Percentiles rank a stretch among this genome's conserved stretches.
Evolutionary conservation across 2,113 vertebrate species (phyloP).

Genomic region (Callithrix jacchus): DNA sequence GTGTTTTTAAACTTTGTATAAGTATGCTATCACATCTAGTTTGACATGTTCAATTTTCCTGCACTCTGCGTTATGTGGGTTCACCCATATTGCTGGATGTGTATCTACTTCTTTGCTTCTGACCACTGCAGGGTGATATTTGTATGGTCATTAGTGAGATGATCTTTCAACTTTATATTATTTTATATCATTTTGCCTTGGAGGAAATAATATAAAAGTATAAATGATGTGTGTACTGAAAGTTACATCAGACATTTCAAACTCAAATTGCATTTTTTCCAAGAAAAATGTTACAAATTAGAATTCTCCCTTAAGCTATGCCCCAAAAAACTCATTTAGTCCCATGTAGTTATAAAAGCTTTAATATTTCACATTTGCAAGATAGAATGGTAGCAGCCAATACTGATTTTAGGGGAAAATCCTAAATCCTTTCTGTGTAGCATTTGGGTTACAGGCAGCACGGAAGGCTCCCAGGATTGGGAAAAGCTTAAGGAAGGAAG

Average conservation of each 20-base stretch:
- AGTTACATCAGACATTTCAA: background rate
- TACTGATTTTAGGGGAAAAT: background rate
- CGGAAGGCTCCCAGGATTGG: background rate
- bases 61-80: background rate
- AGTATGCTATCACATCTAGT: background rate
- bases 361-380: background rate
- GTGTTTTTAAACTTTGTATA: background rate
- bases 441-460: background rate
- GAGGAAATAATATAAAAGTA: background rate
- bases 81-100: background rate
- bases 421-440: background rate
- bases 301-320: background rate
- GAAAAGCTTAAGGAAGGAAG: background rate
- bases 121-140: background rate
- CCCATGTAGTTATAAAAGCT: background rate
- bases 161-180: background rate
- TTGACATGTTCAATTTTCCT: background rate
- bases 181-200: background rate
- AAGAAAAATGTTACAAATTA: background rate
- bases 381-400: background rate
- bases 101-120: background rate
- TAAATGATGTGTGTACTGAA: background rate
- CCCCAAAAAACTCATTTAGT: background rate
- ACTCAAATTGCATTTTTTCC: background rate
- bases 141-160: background rate